These are phyloP conservation scores for Linurgus olivaceus DNA, from an alignment of 2,797 vertebrate genomes.

Conservation along the genomic window DNA sequence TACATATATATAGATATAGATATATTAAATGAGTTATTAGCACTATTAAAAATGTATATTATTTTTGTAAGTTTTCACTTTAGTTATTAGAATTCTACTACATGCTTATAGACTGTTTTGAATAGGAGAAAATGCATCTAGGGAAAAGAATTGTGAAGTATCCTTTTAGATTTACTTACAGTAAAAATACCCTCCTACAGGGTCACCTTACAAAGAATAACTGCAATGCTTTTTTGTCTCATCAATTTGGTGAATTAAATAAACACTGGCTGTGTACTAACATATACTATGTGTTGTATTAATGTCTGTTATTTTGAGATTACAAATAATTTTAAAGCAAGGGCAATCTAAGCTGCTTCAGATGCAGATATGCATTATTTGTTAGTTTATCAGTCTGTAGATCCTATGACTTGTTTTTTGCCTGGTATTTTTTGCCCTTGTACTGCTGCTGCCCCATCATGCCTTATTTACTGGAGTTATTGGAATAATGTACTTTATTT, in stretches of 20 bases:
- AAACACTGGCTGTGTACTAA: neutral
- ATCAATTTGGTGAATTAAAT: neutral
- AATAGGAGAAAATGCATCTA: neutral
- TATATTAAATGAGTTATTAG: neutral
- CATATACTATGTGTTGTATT: neutral
- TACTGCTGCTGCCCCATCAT: neutral
- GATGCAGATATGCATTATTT: neutral
- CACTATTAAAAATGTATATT: neutral
- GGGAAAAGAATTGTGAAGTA: neutral
- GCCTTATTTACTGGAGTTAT: neutral
- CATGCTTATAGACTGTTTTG: neutral
- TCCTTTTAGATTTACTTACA: neutral
- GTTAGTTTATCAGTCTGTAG: neutral
- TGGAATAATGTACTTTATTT: neutral
- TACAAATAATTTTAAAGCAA: neutral
- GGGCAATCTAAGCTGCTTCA: neutral
- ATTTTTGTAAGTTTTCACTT: neutral
- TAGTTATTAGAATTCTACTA: neutral
- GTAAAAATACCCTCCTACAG: neutral
- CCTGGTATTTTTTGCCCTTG: neutral
- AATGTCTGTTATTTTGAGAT: conserved; percentile 22
- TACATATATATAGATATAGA: neutral
- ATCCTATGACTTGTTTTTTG: neutral
- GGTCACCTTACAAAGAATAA: neutral
- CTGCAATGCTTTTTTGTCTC: neutral